Conservation (phyloP, 2,888 invertebrate genomes). For the Desoria tigrina region DNA sequence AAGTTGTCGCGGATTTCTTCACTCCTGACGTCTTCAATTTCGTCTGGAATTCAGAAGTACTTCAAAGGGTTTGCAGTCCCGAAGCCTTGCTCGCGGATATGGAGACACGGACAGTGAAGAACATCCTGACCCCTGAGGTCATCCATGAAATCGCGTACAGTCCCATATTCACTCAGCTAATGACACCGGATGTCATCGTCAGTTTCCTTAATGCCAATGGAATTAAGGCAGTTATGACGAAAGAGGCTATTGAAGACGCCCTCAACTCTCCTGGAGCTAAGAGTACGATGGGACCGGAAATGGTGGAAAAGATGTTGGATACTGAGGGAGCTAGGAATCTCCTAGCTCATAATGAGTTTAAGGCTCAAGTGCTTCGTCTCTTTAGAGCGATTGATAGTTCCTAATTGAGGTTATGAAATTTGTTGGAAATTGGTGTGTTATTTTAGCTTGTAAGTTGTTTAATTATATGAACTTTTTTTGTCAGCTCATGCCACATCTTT, state of each 20-base stretch:
- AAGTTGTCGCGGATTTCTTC: conserved; percentile 7
- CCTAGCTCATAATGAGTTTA: background rate
- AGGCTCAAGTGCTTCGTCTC: no score
- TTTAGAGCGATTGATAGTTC: no score
- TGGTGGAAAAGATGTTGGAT: background rate
- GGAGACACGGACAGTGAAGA: background rate
- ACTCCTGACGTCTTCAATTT: conserved; percentile 21
- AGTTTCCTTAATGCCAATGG: background rate
- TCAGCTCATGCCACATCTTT: no score
- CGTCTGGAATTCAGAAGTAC: conserved; percentile 12
- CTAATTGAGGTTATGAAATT: no score
- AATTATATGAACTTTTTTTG: no score
- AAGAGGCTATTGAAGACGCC: conserved; percentile 19
- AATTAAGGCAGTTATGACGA: conserved; percentile 15
- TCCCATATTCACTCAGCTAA: conserved; percentile 4
- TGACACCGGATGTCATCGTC: conserved; percentile 8
- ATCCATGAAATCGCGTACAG: conserved; percentile 19
- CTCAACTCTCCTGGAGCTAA: conserved; percentile 11
- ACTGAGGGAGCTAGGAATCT: background rate
- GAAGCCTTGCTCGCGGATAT: conserved; percentile 2
- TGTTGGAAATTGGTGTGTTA: no score
- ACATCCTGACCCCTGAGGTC: conserved; percentile 11
- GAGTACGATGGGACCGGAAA: background rate
- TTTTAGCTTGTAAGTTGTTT: no score
- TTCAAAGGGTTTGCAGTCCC: conserved; percentile 1